phyloP scores from a whole-genome alignment of 2,888 invertebrate species.

The Lepidochrysops patricia region DNA sequence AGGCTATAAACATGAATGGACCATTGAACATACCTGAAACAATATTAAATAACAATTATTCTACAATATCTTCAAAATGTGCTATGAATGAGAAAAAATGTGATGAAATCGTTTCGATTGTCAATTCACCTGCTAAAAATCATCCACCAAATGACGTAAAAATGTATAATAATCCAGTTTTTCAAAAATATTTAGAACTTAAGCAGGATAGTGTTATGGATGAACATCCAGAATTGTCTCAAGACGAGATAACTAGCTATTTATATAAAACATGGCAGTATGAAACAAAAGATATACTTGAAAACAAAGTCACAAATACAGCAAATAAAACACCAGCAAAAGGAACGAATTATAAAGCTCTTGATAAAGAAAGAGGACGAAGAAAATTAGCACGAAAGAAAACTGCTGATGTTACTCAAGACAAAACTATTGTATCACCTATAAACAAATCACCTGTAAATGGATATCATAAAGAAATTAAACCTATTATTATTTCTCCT shows the following conservation, averaged over 20 bases:
- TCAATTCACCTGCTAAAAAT: not conserved
- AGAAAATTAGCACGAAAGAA: not conserved
- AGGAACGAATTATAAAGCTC: not conserved
- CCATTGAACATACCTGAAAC: not conserved
- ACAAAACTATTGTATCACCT: not conserved
- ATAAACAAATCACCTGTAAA: not conserved
- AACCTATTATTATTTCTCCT: not conserved
- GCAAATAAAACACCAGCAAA: not conserved
- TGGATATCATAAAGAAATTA: not conserved
- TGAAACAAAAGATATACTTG: slow-evolving; percentile 46
- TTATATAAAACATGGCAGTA: slow-evolving; percentile 39
- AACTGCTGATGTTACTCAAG: not conserved
- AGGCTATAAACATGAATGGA: not conserved
- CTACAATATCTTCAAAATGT: not conserved
- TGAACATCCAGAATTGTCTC: slow-evolving; percentile 1
- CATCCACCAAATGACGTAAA: not conserved
- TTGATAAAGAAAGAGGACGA: not conserved
- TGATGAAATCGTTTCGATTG: not conserved
- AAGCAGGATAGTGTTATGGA: slow-evolving; percentile 5
- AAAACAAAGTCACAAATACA: slow-evolving; percentile 26
- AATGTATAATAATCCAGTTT: not conserved
- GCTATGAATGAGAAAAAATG: not conserved
- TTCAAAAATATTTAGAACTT: slow-evolving; percentile 11
- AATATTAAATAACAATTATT: not conserved
- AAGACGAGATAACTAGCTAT: not conserved